A percentile compares a stretch with the other conserved stretches of the same genome.
Evolutionary conservation across 2,888 invertebrate species (phyloP).

Genomic region (Aromia moschata): DNA sequence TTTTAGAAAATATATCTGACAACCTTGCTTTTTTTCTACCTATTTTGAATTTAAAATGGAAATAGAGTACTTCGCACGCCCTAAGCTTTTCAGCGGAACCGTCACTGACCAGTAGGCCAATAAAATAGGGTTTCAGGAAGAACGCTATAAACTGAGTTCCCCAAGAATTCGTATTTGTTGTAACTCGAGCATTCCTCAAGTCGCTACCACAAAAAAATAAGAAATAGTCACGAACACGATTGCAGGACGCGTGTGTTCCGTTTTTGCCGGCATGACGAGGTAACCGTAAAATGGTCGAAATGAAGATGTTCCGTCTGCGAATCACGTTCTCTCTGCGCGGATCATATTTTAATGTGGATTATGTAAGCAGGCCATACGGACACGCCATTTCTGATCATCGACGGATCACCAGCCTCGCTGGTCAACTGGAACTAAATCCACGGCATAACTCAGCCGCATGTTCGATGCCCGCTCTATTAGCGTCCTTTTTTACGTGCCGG

Average conservation of each 20-base stretch:
- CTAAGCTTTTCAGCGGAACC: too few species aligned
- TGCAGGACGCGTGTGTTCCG: constrained; percentile 19
- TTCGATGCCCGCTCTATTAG: constrained; percentile 10
- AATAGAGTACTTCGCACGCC: too few species aligned
- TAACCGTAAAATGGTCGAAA: constrained; percentile 23
- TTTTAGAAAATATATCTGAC: too few species aligned
- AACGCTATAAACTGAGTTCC: too few species aligned
- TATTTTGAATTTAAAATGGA: too few species aligned
- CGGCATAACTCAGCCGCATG: constrained; percentile 19
- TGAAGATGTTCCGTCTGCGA: constrained; percentile 30
- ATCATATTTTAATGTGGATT: constrained; percentile 36
- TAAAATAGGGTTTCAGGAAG: too few species aligned
- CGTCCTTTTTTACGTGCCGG: constrained; percentile 4
- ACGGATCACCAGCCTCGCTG: constrained; percentile 37
- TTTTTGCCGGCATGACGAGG: constrained; percentile 21
- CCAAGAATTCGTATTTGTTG: too few species aligned
- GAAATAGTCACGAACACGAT: constrained; percentile 15
- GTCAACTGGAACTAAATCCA: constrained; percentile 31
- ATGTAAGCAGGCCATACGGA: constrained; percentile 41
- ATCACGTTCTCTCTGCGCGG: constrained; percentile 33
- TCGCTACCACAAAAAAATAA: not conserved
- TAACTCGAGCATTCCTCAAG: too few species aligned
- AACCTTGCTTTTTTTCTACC: too few species aligned
- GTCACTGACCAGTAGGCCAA: too few species aligned
- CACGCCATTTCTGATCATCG: constrained; percentile 40